phyloP scores from a whole-genome alignment of 2,888 invertebrate genomes.

The Euspilapteryx auroguttella region DNA sequence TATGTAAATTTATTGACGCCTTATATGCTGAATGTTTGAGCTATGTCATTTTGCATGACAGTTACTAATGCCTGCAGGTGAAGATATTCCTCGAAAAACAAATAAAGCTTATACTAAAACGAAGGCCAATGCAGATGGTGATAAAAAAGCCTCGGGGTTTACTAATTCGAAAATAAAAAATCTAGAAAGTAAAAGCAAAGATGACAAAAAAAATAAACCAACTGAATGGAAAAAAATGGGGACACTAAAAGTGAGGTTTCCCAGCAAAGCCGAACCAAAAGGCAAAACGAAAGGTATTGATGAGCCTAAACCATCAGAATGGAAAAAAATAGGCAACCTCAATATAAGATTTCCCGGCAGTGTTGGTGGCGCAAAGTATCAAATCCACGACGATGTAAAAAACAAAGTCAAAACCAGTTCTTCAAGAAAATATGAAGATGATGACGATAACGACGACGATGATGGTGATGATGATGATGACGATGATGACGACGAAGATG shows the following conservation, averaged over 20 bases:
- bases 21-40: constrained; percentile 58
- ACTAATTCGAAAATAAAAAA: constrained; percentile 14
- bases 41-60: constrained; percentile 63
- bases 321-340: constrained; percentile 4
- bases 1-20: constrained; percentile 40
- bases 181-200: constrained; percentile 12
- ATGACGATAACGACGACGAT: constrained; percentile 15
- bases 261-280: constrained; percentile 13
- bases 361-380: constrained; percentile 13
- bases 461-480: constrained; percentile 25
- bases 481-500: constrained; percentile 45
- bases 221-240: constrained; percentile 29
- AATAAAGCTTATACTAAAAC: constrained; percentile 46
- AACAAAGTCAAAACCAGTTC: too few relatives aligned
- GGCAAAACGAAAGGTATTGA: constrained; percentile 8
- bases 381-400: constrained; percentile 14
- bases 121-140: constrained; percentile 56
- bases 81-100: constrained; percentile 53
- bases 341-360: constrained; percentile 4
- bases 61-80: constrained; percentile 65
- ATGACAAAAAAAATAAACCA: constrained; percentile 14
- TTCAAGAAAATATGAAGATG: constrained; percentile 20
- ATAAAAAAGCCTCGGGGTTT: constrained; percentile 34
- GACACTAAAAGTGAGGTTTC: constrained; percentile 27
- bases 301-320: constrained; percentile 5